phyloP scores from a whole-genome alignment of 2,797 vertebrate species.

The Halcyon smyrnensis region DNA sequence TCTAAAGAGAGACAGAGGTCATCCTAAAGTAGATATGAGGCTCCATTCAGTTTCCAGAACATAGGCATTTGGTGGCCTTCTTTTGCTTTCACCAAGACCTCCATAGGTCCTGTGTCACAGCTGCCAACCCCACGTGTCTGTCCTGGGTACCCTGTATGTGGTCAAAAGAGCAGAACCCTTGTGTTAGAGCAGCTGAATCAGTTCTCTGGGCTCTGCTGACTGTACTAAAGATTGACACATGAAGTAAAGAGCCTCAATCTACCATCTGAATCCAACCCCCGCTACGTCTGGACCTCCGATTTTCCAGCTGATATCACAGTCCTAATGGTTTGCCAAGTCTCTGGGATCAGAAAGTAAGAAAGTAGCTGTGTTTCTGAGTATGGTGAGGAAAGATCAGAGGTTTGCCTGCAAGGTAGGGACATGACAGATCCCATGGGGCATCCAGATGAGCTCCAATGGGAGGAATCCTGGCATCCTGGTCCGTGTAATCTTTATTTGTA shows the following conservation, averaged over 20 bases:
- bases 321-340: not conserved
- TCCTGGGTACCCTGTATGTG: not conserved
- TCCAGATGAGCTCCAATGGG: accelerated
- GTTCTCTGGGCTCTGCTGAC: not conserved
- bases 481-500: not conserved
- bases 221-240: not conserved
- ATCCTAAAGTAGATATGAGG: not conserved
- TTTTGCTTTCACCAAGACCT: not conserved
- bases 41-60: not conserved
- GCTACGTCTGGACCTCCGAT: not conserved
- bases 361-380: not conserved
- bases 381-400: not conserved
- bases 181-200: not conserved
- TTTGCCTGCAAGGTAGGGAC: not conserved
- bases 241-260: not conserved
- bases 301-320: not conserved
- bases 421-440: not conserved
- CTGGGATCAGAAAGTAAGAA: not conserved
- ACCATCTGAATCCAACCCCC: not conserved
- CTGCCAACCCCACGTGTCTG: not conserved
- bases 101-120: not conserved
- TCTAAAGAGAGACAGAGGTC: not conserved
- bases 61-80: not conserved
- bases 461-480: not conserved
- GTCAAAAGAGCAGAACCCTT: not conserved